phyloP scores from a whole-genome alignment of 2,888 invertebrate genomes.

The Entomobrya proxima region DNA sequence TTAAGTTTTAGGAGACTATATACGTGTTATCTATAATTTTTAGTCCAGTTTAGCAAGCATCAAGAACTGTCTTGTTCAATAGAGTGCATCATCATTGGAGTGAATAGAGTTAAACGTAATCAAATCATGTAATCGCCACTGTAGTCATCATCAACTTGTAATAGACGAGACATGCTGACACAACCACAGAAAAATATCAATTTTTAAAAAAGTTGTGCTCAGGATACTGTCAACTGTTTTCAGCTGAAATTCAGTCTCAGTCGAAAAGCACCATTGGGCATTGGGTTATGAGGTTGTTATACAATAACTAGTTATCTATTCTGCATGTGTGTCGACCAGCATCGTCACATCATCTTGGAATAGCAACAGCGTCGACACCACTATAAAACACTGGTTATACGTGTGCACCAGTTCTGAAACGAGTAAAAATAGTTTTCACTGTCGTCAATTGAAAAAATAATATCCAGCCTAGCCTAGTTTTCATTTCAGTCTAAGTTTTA shows the following conservation, averaged over 20 bases:
- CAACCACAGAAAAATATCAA: constrained; percentile 7
- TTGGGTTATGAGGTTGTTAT: constrained; percentile 8
- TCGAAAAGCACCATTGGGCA: no score
- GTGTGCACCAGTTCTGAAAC: neutral
- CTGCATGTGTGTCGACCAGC: neutral
- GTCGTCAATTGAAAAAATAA: constrained; percentile 29
- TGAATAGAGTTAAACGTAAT: no score
- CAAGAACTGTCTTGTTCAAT: no score
- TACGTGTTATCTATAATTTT: neutral
- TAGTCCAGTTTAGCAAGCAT: neutral
- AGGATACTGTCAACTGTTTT: constrained; percentile 24
- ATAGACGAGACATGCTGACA: neutral
- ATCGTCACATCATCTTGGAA: neutral
- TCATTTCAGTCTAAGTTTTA: neutral
- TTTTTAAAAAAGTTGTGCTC: constrained; percentile 1
- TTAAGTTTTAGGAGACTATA: no score
- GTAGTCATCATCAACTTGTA: neutral
- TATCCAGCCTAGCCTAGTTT: constrained; percentile 42
- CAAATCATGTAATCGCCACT: neutral
- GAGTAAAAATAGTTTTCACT: neutral
- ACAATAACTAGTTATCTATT: neutral
- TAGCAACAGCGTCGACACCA: neutral
- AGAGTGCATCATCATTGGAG: no score
- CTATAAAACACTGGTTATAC: neutral
- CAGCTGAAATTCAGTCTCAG: no score